phyloP scores from a whole-genome alignment of 1,140 invertebrate genomes.

The Aleiodes sp. region DNA sequence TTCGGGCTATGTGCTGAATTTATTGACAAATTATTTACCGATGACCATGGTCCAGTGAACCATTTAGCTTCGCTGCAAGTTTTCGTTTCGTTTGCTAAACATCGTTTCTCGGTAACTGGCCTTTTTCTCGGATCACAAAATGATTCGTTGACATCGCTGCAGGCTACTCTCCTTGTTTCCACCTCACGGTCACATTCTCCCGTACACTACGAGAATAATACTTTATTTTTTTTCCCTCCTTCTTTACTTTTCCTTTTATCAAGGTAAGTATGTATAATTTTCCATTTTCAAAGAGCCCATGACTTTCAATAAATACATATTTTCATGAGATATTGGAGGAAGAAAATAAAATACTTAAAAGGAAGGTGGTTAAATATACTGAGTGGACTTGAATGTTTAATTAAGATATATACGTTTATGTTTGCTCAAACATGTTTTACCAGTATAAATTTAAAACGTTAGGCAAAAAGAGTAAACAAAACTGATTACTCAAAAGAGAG shows the following conservation, averaged over 20 bases:
- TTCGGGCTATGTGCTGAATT: too few species aligned
- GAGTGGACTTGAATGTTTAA: background rate
- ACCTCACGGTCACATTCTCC: constrained; percentile 50
- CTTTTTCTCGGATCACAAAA: constrained; percentile 66
- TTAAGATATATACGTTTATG: background rate
- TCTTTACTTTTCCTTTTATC: constrained; percentile 12
- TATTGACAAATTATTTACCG: constrained; percentile 65
- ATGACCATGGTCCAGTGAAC: constrained; percentile 77
- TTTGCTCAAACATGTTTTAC: constrained; percentile 19
- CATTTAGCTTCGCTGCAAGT: constrained; percentile 72
- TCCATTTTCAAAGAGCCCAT: constrained; percentile 16
- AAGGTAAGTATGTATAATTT: constrained; percentile 28
- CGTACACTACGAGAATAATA: constrained; percentile 49
- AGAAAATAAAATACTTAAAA: constrained; percentile 22
- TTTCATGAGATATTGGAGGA: constrained; percentile 9
- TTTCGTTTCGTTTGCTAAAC: constrained; percentile 66
- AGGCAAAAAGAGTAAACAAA: background rate
- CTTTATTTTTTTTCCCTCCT: too few species aligned
- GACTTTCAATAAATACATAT: constrained; percentile 28
- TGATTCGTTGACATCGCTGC: constrained; percentile 58
- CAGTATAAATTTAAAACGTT: constrained; percentile 1
- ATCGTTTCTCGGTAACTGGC: constrained; percentile 70
- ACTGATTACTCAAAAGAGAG: too few species aligned
- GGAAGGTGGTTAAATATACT: background rate
- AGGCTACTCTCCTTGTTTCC: constrained; percentile 65